phyloP scores from a whole-genome alignment of 2,113 vertebrate genomes.

The Planiliza haematocheilus region DNA sequence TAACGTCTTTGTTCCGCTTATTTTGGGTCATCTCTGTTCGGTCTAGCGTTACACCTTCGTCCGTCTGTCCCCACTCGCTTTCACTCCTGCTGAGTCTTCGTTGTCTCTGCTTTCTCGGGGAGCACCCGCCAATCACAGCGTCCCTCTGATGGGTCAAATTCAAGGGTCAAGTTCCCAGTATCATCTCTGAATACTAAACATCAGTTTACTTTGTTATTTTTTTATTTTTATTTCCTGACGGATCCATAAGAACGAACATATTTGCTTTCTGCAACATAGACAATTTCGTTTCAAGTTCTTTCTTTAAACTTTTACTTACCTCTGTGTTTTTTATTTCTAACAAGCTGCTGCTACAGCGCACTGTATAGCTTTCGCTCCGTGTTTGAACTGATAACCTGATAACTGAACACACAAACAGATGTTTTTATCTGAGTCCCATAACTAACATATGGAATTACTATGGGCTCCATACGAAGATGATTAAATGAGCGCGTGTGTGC shows the following conservation, averaged over 20 bases:
- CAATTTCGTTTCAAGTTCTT: too few relatives aligned
- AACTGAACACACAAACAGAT: constrained; percentile 52
- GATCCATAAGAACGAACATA: background rate
- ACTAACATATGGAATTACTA: constrained; percentile 60
- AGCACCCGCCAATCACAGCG: constrained; percentile 36
- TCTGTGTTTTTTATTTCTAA: background rate
- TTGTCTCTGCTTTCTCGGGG: background rate
- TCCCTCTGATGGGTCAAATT: constrained; percentile 3
- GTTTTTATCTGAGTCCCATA: constrained; percentile 39
- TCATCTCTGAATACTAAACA: constrained; percentile 31
- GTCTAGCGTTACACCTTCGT: background rate
- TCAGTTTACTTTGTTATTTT: too few relatives aligned
- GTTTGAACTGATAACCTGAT: background rate
- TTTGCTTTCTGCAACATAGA: background rate
- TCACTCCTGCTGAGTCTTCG: constrained; percentile 17
- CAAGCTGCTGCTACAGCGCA: background rate
- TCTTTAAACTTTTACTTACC: background rate
- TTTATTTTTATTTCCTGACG: background rate
- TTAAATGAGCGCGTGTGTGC: constrained; percentile 27
- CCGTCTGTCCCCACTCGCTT: background rate
- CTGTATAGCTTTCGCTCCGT: background rate
- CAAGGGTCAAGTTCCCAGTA: constrained; percentile 35
- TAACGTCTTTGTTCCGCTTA: background rate
- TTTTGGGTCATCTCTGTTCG: background rate
- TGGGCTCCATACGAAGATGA: constrained; percentile 44